Conservation (phyloP, 2,113 vertebrate genomes). For the Bos taurus region DNA sequence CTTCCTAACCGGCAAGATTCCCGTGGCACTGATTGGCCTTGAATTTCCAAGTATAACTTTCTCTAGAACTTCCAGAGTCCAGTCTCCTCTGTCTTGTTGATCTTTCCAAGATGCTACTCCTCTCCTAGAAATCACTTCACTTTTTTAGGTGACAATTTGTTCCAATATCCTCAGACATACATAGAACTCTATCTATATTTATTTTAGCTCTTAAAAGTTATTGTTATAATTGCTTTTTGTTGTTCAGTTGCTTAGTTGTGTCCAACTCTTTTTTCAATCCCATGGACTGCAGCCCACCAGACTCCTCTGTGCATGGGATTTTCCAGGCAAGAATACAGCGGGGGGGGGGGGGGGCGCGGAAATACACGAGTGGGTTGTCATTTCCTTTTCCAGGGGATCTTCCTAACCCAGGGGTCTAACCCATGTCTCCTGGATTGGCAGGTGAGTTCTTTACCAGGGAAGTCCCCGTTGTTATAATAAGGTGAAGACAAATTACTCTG, state of each 20-base stretch:
- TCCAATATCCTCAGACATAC: not conserved
- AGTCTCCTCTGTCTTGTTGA: not conserved
- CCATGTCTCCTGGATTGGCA: not conserved
- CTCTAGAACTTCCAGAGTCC: not conserved
- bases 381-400: not conserved
- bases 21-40: not conserved
- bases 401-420: not conserved
- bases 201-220: conserved; percentile 11
- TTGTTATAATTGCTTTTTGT: not conserved
- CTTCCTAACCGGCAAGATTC: not conserved
- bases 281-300: not conserved
- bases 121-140: not conserved
- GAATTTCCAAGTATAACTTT: not conserved
- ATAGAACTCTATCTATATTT: not conserved
- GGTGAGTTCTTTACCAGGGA: not conserved
- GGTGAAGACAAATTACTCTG: not conserved
- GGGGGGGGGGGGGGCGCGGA: accelerated
- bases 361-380: not conserved
- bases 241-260: not conserved
- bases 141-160: not conserved
- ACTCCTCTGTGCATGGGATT: not conserved
- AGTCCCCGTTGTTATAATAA: conserved; percentile 7
- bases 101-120: not conserved
- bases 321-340: not conserved
- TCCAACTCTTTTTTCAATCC: not conserved